phyloP scores from a whole-genome alignment of 2,113 vertebrate species.

The Lagopus leucura region DNA sequence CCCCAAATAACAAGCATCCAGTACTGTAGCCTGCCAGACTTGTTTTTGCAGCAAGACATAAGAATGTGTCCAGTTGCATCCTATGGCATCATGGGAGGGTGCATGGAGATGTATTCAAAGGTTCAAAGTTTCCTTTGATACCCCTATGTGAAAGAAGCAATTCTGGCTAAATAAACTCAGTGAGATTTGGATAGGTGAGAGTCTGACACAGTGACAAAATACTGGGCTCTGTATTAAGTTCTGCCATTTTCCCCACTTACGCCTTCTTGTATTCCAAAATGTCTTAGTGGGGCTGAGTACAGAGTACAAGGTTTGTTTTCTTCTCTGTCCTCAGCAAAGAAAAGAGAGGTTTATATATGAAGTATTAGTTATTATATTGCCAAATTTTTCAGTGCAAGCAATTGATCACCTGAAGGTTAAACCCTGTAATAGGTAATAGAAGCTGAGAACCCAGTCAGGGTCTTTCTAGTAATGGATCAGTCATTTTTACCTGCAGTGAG shows the following conservation, averaged over 20 bases:
- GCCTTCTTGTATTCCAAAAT: not conserved
- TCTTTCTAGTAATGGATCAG: not conserved
- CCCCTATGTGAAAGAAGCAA: not conserved
- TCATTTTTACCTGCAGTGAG: not conserved
- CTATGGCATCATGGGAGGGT: not conserved
- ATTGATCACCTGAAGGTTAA: not conserved
- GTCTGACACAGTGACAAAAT: not conserved
- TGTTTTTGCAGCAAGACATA: not conserved
- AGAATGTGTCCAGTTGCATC: not conserved
- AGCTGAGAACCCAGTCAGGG: not conserved
- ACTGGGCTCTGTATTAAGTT: not conserved
- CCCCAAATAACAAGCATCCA: not conserved
- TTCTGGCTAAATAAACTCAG: not conserved
- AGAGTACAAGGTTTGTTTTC: not conserved
- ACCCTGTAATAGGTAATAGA: not conserved
- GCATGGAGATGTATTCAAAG: fast-evolving
- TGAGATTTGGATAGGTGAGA: not conserved
- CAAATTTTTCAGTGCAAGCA: slow-evolving; percentile 12
- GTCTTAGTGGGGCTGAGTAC: not conserved
- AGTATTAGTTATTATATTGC: not conserved
- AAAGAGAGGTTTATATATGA: not conserved
- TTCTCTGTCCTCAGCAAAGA: not conserved
- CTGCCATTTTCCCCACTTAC: not conserved
- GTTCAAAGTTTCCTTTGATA: not conserved
- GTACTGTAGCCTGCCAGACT: not conserved